Evolutionary conservation across 2,888 invertebrate species (phyloP), one percentile per base, ranked within the genome.

Genomic region (Cyclophora albipunctata): DNA sequence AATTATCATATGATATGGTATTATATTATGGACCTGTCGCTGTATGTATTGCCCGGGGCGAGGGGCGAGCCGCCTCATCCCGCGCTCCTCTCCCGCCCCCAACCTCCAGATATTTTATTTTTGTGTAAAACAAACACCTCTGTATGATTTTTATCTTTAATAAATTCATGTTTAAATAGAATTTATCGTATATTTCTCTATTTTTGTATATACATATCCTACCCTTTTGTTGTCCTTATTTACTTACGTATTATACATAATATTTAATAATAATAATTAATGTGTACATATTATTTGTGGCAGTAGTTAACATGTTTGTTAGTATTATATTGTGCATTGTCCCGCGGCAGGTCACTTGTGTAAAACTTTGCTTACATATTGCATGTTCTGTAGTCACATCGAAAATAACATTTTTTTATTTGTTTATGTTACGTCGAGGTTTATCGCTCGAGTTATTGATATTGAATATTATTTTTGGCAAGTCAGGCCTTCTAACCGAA

Each of bases 141-240:
- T 88, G 87, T 88, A 88, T 87, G 86, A 85, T 88, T 87, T 84
- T 81, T 76, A 83, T 81, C 84, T 84, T 85, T 84, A 88, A 88
- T 87, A 88, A 88, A 88, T 81, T 86, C 85, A 86, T 84, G 85
- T 85, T 88, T 86, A 84, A 84, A 87, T 88, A 88, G 82, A 80
- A 74, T 86, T 81, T 88, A 86, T 85, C 73, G 85, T 87, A 88
- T 88, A 87, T 87, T 86, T 84, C 83, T 82, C 83, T 84, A 81
- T 84, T 84, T 83, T 80, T 81, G 78, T 87, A 83, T 86, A 84
- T 80, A 75, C 67, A 76, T 66, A 69, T 72, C 73, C 75, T 72
- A 62, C 79, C 83, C 75, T 67, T 64, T 80, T 68, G 69, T 54
- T 80, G 71, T 83, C 83, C 83, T 78, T 83, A 83, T 85, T 75